phyloP scores from a whole-genome alignment of 2,113 vertebrate genomes.

The Pithys albifrons region DNA sequence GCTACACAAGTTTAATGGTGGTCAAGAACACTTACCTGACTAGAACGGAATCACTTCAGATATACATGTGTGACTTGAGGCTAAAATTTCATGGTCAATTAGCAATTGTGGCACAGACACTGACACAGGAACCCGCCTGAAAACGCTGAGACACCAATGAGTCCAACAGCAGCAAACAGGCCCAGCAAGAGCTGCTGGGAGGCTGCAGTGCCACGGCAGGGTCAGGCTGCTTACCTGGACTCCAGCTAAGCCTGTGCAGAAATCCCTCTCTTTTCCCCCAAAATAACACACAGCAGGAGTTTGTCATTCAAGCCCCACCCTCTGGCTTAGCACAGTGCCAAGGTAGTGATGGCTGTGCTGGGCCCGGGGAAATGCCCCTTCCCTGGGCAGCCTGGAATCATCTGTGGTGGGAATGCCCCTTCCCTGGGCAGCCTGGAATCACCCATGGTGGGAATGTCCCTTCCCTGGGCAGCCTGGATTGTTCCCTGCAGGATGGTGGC shows the following conservation, averaged over 20 bases:
- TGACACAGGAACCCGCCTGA: neutral
- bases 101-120: neutral
- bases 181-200: neutral
- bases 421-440: neutral
- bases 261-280: neutral
- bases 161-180: neutral
- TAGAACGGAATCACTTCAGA: neutral
- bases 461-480: no score
- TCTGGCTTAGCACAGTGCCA: neutral
- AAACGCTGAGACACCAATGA: neutral
- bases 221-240: neutral
- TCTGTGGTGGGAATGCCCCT: neutral
- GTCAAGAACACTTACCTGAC: neutral
- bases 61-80: neutral
- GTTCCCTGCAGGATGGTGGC: no score
- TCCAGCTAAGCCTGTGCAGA: neutral
- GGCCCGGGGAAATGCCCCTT: neutral
- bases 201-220: neutral
- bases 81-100: accelerated
- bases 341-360: neutral
- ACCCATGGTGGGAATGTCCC: neutral
- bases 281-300: no score
- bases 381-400: neutral
- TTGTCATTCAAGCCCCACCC: neutral
- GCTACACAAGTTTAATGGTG: neutral